phyloP scores from a whole-genome alignment of 2,113 vertebrate species.

The Siphamia tubifer region DNA sequence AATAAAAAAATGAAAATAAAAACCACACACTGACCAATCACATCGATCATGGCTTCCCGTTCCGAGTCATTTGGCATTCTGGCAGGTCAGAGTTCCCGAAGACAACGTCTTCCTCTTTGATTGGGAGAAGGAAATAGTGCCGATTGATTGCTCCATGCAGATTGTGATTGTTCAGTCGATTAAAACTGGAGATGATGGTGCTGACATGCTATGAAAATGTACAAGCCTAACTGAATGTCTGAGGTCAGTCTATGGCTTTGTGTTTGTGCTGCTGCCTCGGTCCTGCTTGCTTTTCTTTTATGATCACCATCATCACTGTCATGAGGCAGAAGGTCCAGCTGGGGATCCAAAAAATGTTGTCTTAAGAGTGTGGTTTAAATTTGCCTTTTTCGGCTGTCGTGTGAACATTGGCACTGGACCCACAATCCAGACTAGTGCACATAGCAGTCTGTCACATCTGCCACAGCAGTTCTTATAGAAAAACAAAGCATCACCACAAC shows the following conservation, averaged over 20 bases:
- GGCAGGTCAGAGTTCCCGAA: background rate
- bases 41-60: conserved; percentile 56
- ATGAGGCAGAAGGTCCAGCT: conserved; percentile 35
- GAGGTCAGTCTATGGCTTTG: background rate
- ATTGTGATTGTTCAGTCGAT: conserved; percentile 41
- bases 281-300: conserved; percentile 17
- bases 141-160: conserved; percentile 74
- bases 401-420: conserved; percentile 82
- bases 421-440: conserved; percentile 78
- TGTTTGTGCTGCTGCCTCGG: conserved; percentile 35
- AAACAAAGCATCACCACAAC: conserved; percentile 69
- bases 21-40: conserved; percentile 35
- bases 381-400: conserved; percentile 57
- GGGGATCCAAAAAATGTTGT: conserved; percentile 5
- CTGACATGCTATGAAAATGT: conserved; percentile 51
- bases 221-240: background rate
- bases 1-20: too few relatives aligned
- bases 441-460: conserved; percentile 81
- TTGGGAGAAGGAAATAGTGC: conserved; percentile 32
- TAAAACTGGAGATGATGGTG: conserved; percentile 7
- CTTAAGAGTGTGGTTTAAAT: conserved; percentile 21
- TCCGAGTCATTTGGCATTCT: conserved; percentile 56
- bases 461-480: conserved; percentile 74
- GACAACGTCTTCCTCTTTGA: conserved; percentile 29
- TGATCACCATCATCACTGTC: background rate